Percentiles rank a stretch among this genome's conserved stretches.
Evolutionary conservation across 2,797 vertebrate genomes (phyloP).

Genomic region (Denticeps clupeoides): DNA sequence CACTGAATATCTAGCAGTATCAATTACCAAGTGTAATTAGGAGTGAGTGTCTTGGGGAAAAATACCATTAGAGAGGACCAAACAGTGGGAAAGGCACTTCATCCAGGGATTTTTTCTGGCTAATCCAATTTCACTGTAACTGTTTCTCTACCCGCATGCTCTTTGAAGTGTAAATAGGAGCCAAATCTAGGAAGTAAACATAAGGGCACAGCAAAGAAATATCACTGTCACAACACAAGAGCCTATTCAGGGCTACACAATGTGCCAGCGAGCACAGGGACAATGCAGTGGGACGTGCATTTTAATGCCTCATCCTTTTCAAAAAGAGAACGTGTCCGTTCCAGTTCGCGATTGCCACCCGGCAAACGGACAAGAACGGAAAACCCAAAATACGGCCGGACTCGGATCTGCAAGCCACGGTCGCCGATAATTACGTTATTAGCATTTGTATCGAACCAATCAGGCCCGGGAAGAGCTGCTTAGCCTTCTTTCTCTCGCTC

Average conservation of each 20-base stretch:
- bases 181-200: constrained; percentile 35
- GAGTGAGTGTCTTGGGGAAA: constrained; percentile 27
- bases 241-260: constrained; percentile 16
- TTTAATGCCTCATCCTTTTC: no score
- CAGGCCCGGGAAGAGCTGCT: constrained; percentile 20
- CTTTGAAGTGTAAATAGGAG: constrained; percentile 54
- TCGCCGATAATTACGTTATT: constrained; percentile 28
- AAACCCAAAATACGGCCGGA: not conserved
- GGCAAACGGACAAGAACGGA: not conserved
- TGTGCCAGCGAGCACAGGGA: not conserved
- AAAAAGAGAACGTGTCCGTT: no score
- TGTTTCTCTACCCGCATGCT: constrained; percentile 31
- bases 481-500: not conserved
- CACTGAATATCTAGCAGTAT: constrained; percentile 17
- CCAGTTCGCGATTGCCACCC: not conserved
- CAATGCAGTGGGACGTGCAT: constrained; percentile 6
- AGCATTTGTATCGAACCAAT: constrained; percentile 27
- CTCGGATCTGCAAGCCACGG: not conserved
- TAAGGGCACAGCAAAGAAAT: constrained; percentile 18
- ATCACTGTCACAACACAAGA: constrained; percentile 13
- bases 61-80: constrained; percentile 28
- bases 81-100: constrained; percentile 35
- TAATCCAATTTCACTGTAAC: constrained; percentile 49
- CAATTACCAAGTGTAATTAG: constrained; percentile 30
- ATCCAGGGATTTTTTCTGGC: constrained; percentile 47